Percentiles rank a stretch among this genome's conserved stretches.
Evolutionary conservation across 1,140 invertebrate species (phyloP).

Genomic region (Macrosteles quadrilineatus): DNA sequence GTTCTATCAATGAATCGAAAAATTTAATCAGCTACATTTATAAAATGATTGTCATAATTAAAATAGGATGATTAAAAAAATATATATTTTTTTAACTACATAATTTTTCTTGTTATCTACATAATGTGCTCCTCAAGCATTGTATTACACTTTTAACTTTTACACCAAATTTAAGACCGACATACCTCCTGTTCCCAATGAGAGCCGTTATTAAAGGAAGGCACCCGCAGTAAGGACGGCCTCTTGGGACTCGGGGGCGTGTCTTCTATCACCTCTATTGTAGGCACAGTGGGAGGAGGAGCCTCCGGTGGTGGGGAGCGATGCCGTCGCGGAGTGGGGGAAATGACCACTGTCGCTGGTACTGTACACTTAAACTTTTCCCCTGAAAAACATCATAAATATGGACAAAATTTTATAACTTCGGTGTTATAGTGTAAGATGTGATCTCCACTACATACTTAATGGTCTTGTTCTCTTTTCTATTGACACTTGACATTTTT

Average conservation of each 20-base stretch:
- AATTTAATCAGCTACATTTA: no score
- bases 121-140: no score
- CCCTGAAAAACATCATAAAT: neutral
- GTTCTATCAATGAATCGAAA: no score
- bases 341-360: neutral
- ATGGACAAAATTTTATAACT: neutral
- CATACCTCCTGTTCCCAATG: slow-evolving; percentile 21
- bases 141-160: no score
- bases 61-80: no score
- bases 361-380: neutral
- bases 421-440: no score
- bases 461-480: no score
- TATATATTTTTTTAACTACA: no score
- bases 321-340: neutral
- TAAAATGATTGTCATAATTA: no score
- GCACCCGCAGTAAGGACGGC: slow-evolving; percentile 55
- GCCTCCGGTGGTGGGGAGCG: neutral
- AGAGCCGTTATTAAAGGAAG: slow-evolving; percentile 48
- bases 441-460: no score
- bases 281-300: neutral
- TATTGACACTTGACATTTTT: no score
- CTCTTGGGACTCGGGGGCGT: slow-evolving; percentile 37
- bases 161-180: neutral
- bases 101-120: no score
- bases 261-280: slow-evolving; percentile 25